These are phyloP conservation scores for Patella depressa DNA, from an alignment of 2,888 invertebrate genomes.

Conservation along the genomic window DNA sequence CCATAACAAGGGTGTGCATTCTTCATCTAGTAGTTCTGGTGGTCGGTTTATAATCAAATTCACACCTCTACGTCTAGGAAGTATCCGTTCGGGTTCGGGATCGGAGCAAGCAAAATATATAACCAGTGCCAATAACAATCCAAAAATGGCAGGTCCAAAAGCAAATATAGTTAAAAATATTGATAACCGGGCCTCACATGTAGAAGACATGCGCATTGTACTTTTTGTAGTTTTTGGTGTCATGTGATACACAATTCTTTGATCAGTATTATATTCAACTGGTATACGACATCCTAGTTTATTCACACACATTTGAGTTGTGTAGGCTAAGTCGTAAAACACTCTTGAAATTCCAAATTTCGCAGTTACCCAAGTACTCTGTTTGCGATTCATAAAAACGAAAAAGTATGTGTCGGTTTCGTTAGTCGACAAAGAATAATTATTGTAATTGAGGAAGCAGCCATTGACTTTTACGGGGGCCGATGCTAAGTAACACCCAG, in stretches of 20 bases:
- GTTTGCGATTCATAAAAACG: background rate
- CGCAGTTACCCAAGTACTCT: background rate
- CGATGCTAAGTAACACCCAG: background rate
- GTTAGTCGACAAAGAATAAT: background rate
- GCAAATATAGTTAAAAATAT: background rate
- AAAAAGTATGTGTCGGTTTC: background rate
- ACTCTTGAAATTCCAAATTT: background rate
- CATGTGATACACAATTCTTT: background rate
- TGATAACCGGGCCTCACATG: background rate
- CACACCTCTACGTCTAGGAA: no score
- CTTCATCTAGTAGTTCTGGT: no score
- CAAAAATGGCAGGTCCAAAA: background rate
- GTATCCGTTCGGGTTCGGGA: background rate
- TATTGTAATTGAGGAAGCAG: background rate
- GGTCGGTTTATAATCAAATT: no score
- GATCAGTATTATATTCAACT: background rate
- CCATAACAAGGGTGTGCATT: no score
- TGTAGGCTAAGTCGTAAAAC: background rate
- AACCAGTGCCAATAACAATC: background rate
- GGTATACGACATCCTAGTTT: background rate
- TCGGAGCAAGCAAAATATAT: background rate
- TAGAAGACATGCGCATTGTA: background rate
- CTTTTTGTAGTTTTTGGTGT: background rate
- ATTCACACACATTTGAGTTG: background rate
- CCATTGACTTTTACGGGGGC: background rate